Evolutionary conservation across 1,140 invertebrate species (phyloP), one percentile per base, ranked within the genome.

Genomic region (Lordiphosa collinella): DNA sequence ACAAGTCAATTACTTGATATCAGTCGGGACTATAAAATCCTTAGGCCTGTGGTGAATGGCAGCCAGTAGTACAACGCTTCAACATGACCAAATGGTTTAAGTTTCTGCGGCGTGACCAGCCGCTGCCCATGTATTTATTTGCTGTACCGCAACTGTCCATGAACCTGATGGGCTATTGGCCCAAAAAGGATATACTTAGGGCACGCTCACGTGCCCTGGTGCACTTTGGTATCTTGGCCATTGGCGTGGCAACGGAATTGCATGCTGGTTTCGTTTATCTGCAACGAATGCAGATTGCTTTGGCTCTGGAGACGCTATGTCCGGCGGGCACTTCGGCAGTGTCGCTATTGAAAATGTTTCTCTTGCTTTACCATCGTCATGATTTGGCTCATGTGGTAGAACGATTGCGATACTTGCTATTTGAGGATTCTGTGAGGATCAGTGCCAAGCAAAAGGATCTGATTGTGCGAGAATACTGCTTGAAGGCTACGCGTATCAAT

Each of bases 301-400:
- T 71, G 9, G 79, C 75, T 0, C 40, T 87, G 72, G 85, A 87
- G 57, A 87, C 85, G 0, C 63, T 87, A 34, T 87, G 85, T 44
- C 85, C 85, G 37, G 85, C 79, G 0, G 61, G 57, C 12, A 87
- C 85, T 0, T 87, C 85, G 11, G 75, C 85, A 0, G 85, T 87
- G 0, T 85, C 85, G 1, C 48, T 87, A 16, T 50, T 87, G 1
- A 87, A 87, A 35, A 87, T 87, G 85, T 56, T 56, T 5, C 41
- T 85, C 0, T 67, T 87, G 44, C 66, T 61, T 11, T 51, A 41
- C 13, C 78, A 66, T 32, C 68, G 79, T 0, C 11, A 18, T 2
- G 75, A 87, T 18, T 36, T 87, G 6, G 12, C 52, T n/a, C 32
- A 47, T 3, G 63, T 85, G 31, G 31, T 79, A 5, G 8, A 0